Conservation (phyloP, 2,888 invertebrate species). For the Galerucella pusilla region DNA sequence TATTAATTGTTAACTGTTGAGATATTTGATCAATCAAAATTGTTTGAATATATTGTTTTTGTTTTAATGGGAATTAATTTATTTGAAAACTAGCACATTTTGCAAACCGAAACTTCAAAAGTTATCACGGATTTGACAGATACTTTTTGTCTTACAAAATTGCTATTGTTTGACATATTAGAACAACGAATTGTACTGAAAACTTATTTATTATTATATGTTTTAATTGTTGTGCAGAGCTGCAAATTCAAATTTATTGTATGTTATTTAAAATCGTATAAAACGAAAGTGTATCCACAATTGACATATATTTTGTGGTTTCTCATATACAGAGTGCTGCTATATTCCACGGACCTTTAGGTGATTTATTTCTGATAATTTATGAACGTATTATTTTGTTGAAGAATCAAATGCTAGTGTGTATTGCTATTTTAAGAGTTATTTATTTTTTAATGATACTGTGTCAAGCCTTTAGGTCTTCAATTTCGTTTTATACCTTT, state of each 20-base stretch:
- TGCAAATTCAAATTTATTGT: neutral
- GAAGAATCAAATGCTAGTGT: no score
- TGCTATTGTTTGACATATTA: conserved; percentile 7
- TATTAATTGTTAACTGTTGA: no score
- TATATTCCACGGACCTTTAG: no score
- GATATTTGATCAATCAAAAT: neutral
- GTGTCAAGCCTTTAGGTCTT: no score
- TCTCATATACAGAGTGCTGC: no score
- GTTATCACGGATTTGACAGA: neutral
- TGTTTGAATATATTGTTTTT: conserved; percentile 4
- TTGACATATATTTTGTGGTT: no score
- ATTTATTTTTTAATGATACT: no score
- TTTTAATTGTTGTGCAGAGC: neutral
- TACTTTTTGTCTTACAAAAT: conserved; percentile 8
- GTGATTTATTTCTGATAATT: no score
- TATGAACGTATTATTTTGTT: no score
- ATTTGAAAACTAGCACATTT: conserved; percentile 10
- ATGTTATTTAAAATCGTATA: neutral
- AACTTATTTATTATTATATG: neutral
- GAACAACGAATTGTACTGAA: neutral
- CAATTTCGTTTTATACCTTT: no score
- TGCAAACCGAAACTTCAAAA: neutral
- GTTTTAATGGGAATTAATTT: neutral
- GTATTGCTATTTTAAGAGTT: no score
- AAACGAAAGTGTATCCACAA: no score